A percentile compares a stretch with the other conserved stretches of the same genome.
Evolutionary conservation across 2,888 invertebrate species (phyloP).

Genomic region (Melinaea menophilus): DNA sequence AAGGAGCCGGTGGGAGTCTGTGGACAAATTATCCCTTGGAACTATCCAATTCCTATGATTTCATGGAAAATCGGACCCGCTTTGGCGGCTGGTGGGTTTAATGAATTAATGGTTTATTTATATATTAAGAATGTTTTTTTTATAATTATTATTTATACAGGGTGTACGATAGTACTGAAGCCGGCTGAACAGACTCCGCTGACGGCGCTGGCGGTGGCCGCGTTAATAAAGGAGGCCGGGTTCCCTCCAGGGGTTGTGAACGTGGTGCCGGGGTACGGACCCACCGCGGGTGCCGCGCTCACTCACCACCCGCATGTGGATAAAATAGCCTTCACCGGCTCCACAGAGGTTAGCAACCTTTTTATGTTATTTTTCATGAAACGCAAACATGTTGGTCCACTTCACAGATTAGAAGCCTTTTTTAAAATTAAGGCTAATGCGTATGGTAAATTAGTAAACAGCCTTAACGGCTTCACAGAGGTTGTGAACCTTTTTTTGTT

Average conservation of each 20-base stretch:
- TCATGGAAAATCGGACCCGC: conserved; percentile 95
- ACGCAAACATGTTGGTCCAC: too few species aligned
- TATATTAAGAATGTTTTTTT: neutral
- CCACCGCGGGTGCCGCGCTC: conserved; percentile 87
- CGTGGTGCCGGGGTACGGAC: conserved; percentile 92
- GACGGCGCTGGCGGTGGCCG: conserved; percentile 92
- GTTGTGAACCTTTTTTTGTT: too few species aligned
- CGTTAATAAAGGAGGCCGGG: conserved; percentile 91
- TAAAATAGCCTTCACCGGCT: conserved; percentile 88
- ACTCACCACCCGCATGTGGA: conserved; percentile 86
- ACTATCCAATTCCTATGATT: conserved; percentile 94
- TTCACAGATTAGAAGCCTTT: too few species aligned
- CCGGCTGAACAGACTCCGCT: conserved; percentile 97
- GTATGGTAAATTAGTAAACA: too few species aligned
- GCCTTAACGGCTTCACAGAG: too few species aligned
- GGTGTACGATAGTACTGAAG: conserved; percentile 91
- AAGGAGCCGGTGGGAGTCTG: conserved; percentile 94
- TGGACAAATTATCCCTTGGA: conserved; percentile 96
- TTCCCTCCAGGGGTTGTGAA: conserved; percentile 95
- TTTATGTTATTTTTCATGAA: too few species aligned
- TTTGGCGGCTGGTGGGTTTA: conserved; percentile 77
- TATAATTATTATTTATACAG: conserved; percentile 44
- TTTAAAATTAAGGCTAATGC: too few species aligned
- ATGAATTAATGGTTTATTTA: neutral
- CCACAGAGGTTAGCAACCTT: conserved; percentile 54